Evolutionary conservation across 2,888 invertebrate genomes (phyloP), one percentile per base, ranked within the genome.

Genomic region (Papilio protenor): DNA sequence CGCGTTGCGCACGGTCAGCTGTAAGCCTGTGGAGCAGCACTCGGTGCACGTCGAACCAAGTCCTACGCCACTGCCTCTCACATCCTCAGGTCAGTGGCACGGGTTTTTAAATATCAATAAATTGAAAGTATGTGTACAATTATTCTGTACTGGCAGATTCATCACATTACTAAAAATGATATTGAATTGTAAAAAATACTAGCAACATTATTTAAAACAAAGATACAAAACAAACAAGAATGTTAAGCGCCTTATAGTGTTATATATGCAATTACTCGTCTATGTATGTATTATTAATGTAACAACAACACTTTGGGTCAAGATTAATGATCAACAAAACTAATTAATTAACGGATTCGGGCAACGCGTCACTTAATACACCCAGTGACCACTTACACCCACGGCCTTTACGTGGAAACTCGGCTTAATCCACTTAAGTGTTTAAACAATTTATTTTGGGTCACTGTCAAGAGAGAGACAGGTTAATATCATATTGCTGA

Each of bases 31-130:
- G 61, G 90, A 89, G 14, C 86, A 87, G 74, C 82, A 80, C 77
- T 89, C 90, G 11, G 92, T 93, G 18, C 84, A 83, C 0, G 90
- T 93, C 23, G 88, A 91, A 61, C 91, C 92, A 0, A 93, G 93
- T 5, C 92, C 94, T 0, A 85, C 81, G 6, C 90, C 92, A 1
- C 81, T 92, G 27, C 94, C 94, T 6, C 84, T 82, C 12, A 94
- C 93, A 0, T 91, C 91, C n/a, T 88, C 92, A 76, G 93, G 94
- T 92, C 84, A 83, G 78, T 27, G 21, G 47, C 49, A 27, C 70
- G 66, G 47, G 11, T 70, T 23, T 71, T 12, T 40, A 5, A 66
- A n/a, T n/a, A 5, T 33, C 33, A 5, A 33, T 33, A 33, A 5
- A 5, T 2, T 33, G 3, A 5, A 33, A 33, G 33, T 33, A 33